Evolutionary conservation across 2,113 vertebrate species (phyloP).

Genomic region (Oncorhynchus nerka): DNA sequence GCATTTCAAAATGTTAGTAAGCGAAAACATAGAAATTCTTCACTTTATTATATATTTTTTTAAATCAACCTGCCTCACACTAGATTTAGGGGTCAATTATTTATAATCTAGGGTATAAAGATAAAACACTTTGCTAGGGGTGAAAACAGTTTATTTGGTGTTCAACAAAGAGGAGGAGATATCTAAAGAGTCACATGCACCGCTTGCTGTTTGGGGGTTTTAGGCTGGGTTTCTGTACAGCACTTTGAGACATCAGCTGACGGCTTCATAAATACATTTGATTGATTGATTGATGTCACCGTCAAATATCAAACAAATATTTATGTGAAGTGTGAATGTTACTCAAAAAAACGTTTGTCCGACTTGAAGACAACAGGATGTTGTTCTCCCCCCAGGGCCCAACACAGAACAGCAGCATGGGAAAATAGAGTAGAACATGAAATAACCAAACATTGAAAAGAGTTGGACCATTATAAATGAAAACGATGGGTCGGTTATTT

Average conservation of each 20-base stretch:
- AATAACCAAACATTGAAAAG: background rate
- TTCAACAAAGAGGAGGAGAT: background rate
- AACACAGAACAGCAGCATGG: constrained; percentile 8
- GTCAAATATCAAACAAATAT: constrained; percentile 1
- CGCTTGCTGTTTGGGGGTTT: too few species aligned
- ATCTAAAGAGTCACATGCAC: background rate
- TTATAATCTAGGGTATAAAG: too few species aligned
- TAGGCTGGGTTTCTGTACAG: too few species aligned
- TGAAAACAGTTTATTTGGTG: background rate
- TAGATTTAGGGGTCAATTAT: too few species aligned
- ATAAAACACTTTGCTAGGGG: background rate
- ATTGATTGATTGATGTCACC: too few species aligned
- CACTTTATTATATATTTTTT: too few species aligned
- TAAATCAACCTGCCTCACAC: too few species aligned
- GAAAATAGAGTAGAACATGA: background rate
- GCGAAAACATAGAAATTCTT: too few species aligned
- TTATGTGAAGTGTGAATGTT: background rate
- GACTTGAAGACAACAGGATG: background rate
- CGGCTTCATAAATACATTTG: too few species aligned
- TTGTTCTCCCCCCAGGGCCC: background rate
- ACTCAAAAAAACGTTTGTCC: background rate
- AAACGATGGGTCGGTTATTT: background rate
- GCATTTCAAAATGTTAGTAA: too few species aligned
- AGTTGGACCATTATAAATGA: background rate
- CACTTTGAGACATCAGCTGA: too few species aligned